Conservation (phyloP, 2,113 vertebrate species). For the Apodemus speciosus region DNA sequence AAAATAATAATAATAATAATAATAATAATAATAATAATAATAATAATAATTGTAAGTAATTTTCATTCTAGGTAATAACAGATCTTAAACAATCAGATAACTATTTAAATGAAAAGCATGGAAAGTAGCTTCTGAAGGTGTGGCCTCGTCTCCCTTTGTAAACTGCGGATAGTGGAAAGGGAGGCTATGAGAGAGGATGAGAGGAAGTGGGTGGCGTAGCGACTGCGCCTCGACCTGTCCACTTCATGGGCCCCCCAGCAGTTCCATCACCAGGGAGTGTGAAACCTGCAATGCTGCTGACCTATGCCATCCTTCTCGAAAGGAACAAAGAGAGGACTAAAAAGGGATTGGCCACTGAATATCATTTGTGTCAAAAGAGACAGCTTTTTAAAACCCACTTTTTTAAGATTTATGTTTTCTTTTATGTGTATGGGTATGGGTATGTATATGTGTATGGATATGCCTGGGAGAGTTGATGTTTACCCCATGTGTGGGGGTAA, state of each 20-base stretch:
- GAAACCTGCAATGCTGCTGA: neutral
- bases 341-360: neutral
- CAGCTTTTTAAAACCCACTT: neutral
- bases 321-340: neutral
- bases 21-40: no score
- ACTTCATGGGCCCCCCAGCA: no score
- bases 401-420: neutral
- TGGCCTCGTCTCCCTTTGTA: neutral
- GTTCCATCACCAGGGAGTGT: neutral
- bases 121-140: neutral
- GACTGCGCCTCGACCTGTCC: neutral
- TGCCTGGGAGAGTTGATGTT: neutral
- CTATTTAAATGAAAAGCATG: constrained; percentile 18
- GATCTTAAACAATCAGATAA: neutral
- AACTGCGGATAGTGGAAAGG: neutral
- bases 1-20: no score
- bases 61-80: constrained; percentile 27
- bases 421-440: neutral
- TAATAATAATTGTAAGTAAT: constrained; percentile 13
- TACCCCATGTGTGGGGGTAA: neutral
- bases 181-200: neutral
- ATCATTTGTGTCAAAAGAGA: neutral
- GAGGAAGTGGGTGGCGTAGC: no score
- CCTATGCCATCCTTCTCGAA: neutral
- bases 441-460: neutral